These are phyloP conservation scores for Tyrophagus putrescentiae DNA, from an alignment of 1,140 invertebrate species.

Conservation along the genomic window DNA sequence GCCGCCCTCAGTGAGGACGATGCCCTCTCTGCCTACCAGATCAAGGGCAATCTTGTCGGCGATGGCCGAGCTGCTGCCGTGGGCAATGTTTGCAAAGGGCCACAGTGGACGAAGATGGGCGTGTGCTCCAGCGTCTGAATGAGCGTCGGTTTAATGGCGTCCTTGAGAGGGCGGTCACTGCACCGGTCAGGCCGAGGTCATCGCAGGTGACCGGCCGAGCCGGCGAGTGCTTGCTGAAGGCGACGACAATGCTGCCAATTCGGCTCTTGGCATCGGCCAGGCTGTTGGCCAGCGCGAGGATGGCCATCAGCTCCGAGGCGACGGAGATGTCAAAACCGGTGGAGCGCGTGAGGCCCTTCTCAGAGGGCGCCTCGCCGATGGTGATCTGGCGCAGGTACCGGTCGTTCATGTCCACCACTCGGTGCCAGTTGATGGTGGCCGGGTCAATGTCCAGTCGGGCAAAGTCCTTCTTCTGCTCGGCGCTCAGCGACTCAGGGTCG, in stretches of 20 bases:
- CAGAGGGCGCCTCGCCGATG: conserved; percentile 81
- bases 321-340: conserved; percentile 78
- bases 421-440: conserved; percentile 75
- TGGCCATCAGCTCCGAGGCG: conserved; percentile 96
- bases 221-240: conserved; percentile 48
- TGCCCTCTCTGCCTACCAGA: conserved; percentile 76
- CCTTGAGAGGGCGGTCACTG: conserved; percentile 80
- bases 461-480: conserved; percentile 42
- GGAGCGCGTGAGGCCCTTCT: conserved; percentile 69
- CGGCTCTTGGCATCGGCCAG: conserved; percentile 70
- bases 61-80: conserved; percentile 89
- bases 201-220: conserved; percentile 82
- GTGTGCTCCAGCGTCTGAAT: conserved; percentile 89
- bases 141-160: conserved; percentile 83
- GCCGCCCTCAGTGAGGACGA: conserved; percentile 89
- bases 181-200: conserved; percentile 76
- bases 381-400: conserved; percentile 89
- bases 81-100: conserved; percentile 98
- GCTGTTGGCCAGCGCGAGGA: conserved; percentile 46
- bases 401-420: conserved; percentile 94
- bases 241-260: conserved; percentile 82
- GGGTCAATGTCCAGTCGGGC: conserved; percentile 79
- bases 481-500: conserved; percentile 54
- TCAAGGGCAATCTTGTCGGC: conserved; percentile 89
- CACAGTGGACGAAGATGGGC: conserved; percentile 81